Percentiles rank a stretch among this genome's conserved stretches.
phyloP scores from a whole-genome alignment of 2,113 vertebrate species.

The Labeo catla region DNA sequence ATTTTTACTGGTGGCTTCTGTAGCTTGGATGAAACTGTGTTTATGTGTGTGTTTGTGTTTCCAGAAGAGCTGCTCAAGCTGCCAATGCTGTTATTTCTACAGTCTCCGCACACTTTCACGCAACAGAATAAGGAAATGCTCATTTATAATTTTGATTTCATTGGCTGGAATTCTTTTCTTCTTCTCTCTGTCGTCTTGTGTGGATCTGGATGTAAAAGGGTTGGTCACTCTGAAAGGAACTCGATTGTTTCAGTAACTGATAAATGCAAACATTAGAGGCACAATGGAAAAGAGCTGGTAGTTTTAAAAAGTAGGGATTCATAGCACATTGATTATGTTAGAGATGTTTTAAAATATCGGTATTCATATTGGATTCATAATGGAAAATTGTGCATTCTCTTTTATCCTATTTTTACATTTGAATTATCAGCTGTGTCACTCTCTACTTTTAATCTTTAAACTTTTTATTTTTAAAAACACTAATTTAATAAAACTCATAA shows the following conservation, averaged over 20 bases:
- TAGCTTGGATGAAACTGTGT: slow-evolving; percentile 55
- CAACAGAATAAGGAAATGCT: slow-evolving; percentile 29
- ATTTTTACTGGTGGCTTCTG: slow-evolving; percentile 50
- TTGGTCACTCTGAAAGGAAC: background rate
- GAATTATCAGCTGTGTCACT: no score
- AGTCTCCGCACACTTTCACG: background rate
- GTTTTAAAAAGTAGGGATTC: background rate
- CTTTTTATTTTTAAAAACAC: no score
- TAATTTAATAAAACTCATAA: background rate
- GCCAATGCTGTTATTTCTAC: slow-evolving; percentile 49
- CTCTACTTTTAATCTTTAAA: no score
- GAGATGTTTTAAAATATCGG: background rate
- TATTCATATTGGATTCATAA: background rate
- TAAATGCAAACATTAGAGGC: background rate
- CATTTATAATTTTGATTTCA: slow-evolving; percentile 26
- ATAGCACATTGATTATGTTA: background rate
- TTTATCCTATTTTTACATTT: background rate
- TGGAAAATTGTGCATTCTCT: background rate
- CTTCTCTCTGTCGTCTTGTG: background rate
- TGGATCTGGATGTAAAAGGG: slow-evolving; percentile 8
- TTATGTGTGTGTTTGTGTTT: slow-evolving; percentile 35
- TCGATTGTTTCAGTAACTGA: background rate
- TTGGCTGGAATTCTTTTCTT: slow-evolving; percentile 11
- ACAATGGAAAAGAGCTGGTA: background rate
- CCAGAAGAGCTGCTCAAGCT: slow-evolving; percentile 34